Percentiles rank a stretch among this genome's conserved stretches.
Conservation (phyloP, 2,113 vertebrate species). For the Butorides virescens region DNA sequence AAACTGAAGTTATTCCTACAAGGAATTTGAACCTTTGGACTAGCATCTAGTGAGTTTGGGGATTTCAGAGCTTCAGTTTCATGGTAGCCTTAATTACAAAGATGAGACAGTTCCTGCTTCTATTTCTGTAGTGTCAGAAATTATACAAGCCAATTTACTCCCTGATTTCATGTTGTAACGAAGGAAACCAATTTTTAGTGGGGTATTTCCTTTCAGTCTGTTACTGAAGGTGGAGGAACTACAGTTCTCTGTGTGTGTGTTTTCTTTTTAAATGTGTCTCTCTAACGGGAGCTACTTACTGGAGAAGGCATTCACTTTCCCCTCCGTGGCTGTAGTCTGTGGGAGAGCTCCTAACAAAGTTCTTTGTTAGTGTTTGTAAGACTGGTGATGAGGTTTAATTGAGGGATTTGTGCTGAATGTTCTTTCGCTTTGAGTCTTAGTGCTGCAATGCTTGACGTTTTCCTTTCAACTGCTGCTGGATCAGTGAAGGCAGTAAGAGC, state of each 20-base stretch:
- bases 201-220: neutral
- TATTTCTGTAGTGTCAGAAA: neutral
- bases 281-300: neutral
- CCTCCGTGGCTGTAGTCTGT: neutral
- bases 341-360: constrained; percentile 47
- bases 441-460: constrained; percentile 61
- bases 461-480: constrained; percentile 67
- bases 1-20: neutral
- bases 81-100: neutral
- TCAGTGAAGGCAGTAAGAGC: constrained; percentile 52
- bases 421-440: constrained; percentile 71
- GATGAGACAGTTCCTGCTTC: neutral
- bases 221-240: neutral
- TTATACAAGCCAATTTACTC: neutral
- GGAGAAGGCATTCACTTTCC: constrained; percentile 38
- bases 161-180: neutral
- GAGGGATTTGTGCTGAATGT: constrained; percentile 57
- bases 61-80: constrained; percentile 18
- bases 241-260: neutral
- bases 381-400: constrained; percentile 52
- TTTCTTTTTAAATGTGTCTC: neutral
- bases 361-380: constrained; percentile 58
- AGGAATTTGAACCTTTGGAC: neutral
- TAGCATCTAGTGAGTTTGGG: neutral
- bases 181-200: neutral